Evolutionary conservation across 2,797 vertebrate species (phyloP).

Genomic region (Eutrigla gurnardus): DNA sequence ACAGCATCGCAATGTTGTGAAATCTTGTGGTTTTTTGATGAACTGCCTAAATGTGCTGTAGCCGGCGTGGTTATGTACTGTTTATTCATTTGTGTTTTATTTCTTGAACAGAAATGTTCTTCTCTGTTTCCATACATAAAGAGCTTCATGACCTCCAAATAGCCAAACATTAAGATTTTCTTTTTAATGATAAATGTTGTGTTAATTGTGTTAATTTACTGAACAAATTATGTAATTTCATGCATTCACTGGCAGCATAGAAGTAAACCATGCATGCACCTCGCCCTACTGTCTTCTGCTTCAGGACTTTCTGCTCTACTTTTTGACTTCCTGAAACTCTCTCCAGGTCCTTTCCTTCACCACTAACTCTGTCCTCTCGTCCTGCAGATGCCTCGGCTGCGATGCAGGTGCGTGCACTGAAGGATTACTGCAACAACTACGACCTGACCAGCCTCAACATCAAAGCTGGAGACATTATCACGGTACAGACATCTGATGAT

Average conservation of each 20-base stretch:
- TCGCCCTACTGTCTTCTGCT: neutral
- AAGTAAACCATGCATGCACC: neutral
- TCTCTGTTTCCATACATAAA: too few relatives aligned
- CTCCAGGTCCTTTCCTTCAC: constrained; percentile 2
- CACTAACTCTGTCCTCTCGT: constrained; percentile 4
- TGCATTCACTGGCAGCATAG: neutral
- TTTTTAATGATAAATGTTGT: neutral
- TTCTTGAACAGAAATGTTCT: too few relatives aligned
- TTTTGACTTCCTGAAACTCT: neutral
- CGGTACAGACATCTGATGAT: constrained; percentile 76
- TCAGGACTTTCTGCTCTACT: neutral
- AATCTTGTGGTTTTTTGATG: too few relatives aligned
- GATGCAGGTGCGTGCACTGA: constrained; percentile 93
- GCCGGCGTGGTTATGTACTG: too few relatives aligned
- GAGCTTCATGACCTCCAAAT: neutral
- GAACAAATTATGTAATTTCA: neutral
- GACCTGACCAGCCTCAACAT: constrained; percentile 96
- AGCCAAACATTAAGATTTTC: neutral
- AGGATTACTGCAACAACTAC: constrained; percentile 98
- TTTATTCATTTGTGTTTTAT: too few relatives aligned
- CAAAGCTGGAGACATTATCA: constrained; percentile 94
- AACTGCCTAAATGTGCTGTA: too few relatives aligned
- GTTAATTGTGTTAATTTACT: neutral
- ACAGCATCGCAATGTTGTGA: too few relatives aligned
- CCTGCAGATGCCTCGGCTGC: constrained; percentile 91